phyloP scores from a whole-genome alignment of 2,888 invertebrate genomes.

The Stenolophus ochropezus region DNA sequence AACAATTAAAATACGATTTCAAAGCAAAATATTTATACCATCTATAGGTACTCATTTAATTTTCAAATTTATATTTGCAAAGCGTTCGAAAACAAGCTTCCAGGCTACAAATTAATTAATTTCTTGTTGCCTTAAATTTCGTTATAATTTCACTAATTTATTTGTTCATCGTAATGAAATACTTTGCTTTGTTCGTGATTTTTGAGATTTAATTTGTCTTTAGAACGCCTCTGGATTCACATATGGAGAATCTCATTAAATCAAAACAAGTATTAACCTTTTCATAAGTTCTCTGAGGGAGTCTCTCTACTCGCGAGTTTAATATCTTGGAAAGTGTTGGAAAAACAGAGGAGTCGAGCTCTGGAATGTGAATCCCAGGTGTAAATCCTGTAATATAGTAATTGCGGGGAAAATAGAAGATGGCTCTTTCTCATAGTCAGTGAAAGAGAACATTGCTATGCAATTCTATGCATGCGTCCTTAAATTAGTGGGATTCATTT shows the following conservation, averaged over 20 bases:
- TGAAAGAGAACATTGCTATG: neutral
- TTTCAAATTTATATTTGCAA: slow-evolving; percentile 14
- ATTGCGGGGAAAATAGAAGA: slow-evolving; percentile 31
- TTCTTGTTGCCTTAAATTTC: slow-evolving; percentile 30
- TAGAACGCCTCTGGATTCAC: neutral
- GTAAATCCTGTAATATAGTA: slow-evolving; percentile 44
- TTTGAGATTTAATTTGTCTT: neutral
- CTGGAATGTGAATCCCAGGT: slow-evolving; percentile 26
- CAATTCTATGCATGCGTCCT: neutral
- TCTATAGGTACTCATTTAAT: slow-evolving; percentile 16
- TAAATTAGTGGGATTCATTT: neutral
- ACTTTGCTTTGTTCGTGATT: neutral
- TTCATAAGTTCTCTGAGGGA: neutral
- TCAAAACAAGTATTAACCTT: slow-evolving; percentile 3
- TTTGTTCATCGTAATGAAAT: neutral
- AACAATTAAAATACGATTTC: neutral
- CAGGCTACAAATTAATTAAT: slow-evolving; percentile 31
- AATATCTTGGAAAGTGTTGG: slow-evolving; percentile 41
- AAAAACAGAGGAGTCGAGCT: neutral
- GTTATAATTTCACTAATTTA: slow-evolving; percentile 24
- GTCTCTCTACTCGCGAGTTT: slow-evolving; percentile 2
- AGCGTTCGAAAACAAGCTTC: slow-evolving; percentile 6
- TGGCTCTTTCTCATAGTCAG: neutral
- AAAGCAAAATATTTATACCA: slow-evolving; percentile 13
- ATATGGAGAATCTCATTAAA: slow-evolving; percentile 10